Evolutionary conservation across 2,888 invertebrate species (phyloP).

Genomic region (Halocaridina rubra): DNA sequence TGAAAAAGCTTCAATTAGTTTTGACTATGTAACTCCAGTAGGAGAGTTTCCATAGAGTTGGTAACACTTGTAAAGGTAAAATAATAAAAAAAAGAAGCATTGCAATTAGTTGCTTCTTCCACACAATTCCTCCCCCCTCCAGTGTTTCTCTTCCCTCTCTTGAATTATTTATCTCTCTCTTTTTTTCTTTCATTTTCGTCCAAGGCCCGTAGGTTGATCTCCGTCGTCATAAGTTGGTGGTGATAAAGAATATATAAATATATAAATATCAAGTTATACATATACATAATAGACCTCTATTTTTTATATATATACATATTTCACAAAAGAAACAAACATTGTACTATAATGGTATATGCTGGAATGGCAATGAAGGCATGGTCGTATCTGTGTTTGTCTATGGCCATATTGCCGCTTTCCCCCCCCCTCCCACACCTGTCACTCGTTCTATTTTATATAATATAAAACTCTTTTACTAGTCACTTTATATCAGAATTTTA

Average conservation of each 20-base stretch:
- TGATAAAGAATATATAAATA: conserved; percentile 22
- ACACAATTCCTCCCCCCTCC: background rate
- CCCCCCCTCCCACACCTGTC: conserved; percentile 24
- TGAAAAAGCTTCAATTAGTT: too few species aligned
- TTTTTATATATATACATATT: conserved; percentile 27
- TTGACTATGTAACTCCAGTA: too few species aligned
- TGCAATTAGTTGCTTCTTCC: too few species aligned
- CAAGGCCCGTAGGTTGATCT: conserved; percentile 15
- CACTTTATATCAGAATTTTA: too few species aligned
- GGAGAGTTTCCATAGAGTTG: too few species aligned
- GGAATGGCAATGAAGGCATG: conserved; percentile 57
- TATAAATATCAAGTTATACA: too few species aligned
- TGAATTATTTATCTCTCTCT: background rate
- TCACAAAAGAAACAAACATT: conserved; percentile 36
- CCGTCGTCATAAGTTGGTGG: conserved; percentile 39
- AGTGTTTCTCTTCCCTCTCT: background rate
- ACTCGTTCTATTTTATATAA: background rate
- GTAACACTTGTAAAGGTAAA: too few species aligned
- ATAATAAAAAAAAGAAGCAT: too few species aligned
- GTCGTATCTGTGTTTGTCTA: conserved; percentile 54
- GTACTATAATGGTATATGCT: conserved; percentile 56
- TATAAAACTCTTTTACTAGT: too few species aligned
- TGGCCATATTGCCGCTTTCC: conserved; percentile 45
- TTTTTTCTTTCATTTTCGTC: background rate
- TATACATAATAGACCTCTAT: too few species aligned